Percentiles rank a stretch among this genome's conserved stretches.
phyloP scores from a whole-genome alignment of 2,888 invertebrate genomes.

The Heliothis peltigera region DNA sequence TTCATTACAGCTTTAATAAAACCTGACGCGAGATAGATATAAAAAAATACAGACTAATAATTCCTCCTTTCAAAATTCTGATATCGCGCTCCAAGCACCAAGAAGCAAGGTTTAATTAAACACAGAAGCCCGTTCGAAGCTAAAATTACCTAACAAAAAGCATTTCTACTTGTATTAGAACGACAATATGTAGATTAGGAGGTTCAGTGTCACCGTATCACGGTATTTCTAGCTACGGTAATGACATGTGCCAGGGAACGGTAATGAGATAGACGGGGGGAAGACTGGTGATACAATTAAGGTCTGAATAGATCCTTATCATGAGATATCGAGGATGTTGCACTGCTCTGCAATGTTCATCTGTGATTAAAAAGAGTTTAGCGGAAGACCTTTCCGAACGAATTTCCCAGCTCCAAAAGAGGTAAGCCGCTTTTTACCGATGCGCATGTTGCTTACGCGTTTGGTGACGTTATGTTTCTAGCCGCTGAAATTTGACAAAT shows the following conservation, averaged over 20 bases:
- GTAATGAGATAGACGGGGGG: slow-evolving; percentile 46
- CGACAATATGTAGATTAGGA: slow-evolving; percentile 57
- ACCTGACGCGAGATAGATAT: slow-evolving; percentile 5
- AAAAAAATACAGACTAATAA: slow-evolving; percentile 20
- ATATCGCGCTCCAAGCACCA: slow-evolving; percentile 4
- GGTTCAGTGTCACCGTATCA: slow-evolving; percentile 22
- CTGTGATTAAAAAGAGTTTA: slow-evolving; percentile 3
- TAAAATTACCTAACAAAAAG: slow-evolving; percentile 51
- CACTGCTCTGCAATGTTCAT: slow-evolving; percentile 30
- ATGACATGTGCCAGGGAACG: slow-evolving; percentile 34
- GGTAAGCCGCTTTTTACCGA: too few relatives aligned
- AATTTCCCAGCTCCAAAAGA: too few relatives aligned
- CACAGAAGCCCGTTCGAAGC: slow-evolving; percentile 21
- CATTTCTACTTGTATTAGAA: slow-evolving; percentile 47
- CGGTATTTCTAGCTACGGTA: slow-evolving; percentile 29
- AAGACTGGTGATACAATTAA: slow-evolving; percentile 44
- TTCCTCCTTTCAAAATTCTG: slow-evolving; percentile 15
- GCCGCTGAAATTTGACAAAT: too few relatives aligned
- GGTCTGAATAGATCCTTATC: slow-evolving; percentile 16
- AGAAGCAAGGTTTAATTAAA: slow-evolving; percentile 40
- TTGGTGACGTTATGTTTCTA: too few relatives aligned
- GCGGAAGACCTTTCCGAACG: neutral
- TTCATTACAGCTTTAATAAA: slow-evolving; percentile 32
- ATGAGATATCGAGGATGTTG: slow-evolving; percentile 11
- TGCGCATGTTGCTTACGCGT: too few relatives aligned